Evolutionary conservation across 1,140 invertebrate genomes (phyloP).

Genomic region (Lepidurus apus): DNA sequence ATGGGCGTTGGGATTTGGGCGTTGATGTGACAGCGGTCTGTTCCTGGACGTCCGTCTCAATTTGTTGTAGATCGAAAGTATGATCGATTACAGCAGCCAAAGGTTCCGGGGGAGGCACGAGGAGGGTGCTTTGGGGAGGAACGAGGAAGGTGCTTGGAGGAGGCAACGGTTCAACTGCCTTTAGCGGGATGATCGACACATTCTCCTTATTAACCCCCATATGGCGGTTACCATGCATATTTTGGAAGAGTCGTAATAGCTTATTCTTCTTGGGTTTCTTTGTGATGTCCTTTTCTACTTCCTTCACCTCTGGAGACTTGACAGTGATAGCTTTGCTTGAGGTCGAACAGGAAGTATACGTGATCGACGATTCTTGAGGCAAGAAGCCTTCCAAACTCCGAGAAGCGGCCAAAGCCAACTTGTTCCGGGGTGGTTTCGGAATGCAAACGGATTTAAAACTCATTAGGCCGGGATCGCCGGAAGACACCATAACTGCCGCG

Average conservation of each 20-base stretch:
- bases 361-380: neutral
- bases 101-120: neutral
- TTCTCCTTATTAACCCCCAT: neutral
- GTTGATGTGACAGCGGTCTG: slow-evolving; percentile 8
- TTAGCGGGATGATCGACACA: neutral
- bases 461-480: neutral
- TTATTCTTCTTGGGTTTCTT: slow-evolving; percentile 16
- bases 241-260: neutral
- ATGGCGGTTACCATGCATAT: slow-evolving; percentile 6
- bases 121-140: neutral
- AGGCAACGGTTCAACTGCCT: neutral
- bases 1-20: neutral
- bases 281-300: neutral
- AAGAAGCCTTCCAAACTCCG: slow-evolving; percentile 11
- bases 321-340: neutral
- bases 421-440: neutral
- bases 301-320: neutral
- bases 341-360: neutral
- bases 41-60: neutral
- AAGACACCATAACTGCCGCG: neutral
- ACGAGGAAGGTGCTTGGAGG: neutral
- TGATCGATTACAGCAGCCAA: neutral
- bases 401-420: neutral
- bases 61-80: neutral
- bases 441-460: slow-evolving; percentile 19